These are phyloP conservation scores for Eudemis profundana DNA, from an alignment of 2,888 invertebrate genomes.

Conservation along the genomic window DNA sequence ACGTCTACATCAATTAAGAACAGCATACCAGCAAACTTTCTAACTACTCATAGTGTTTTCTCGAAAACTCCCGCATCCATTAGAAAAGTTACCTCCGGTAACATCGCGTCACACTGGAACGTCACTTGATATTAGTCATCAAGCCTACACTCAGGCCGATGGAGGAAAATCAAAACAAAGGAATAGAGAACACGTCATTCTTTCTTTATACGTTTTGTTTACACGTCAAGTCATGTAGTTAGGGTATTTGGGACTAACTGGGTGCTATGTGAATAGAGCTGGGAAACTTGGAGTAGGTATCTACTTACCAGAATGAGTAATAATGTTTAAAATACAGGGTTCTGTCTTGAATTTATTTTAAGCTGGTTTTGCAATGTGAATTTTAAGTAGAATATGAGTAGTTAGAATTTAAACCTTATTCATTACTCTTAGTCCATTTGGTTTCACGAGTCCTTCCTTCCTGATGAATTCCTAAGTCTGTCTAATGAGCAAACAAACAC, in stretches of 20 bases:
- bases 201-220: slow-evolving; percentile 28
- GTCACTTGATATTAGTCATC: slow-evolving; percentile 76
- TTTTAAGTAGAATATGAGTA: too few relatives aligned
- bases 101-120: slow-evolving; percentile 56
- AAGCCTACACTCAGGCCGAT: slow-evolving; percentile 41
- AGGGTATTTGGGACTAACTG: slow-evolving; percentile 5
- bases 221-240: slow-evolving; percentile 13
- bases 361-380: too few relatives aligned
- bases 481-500: neutral
- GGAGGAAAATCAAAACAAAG: slow-evolving; percentile 68
- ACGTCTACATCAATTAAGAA: slow-evolving; percentile 73
- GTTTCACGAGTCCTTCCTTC: neutral
- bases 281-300: neutral
- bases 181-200: slow-evolving; percentile 52
- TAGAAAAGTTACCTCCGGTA: slow-evolving; percentile 68
- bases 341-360: too few relatives aligned
- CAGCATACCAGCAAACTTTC: slow-evolving; percentile 68
- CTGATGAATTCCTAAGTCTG: too few relatives aligned
- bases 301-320: too few relatives aligned
- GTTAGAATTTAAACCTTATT: neutral
- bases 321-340: too few relatives aligned
- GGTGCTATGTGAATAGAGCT: neutral
- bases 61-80: slow-evolving; percentile 75
- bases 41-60: slow-evolving; percentile 76
- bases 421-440: neutral